Conservation (phyloP, 2,113 vertebrate genomes). For the Xenopus borealis region DNA sequence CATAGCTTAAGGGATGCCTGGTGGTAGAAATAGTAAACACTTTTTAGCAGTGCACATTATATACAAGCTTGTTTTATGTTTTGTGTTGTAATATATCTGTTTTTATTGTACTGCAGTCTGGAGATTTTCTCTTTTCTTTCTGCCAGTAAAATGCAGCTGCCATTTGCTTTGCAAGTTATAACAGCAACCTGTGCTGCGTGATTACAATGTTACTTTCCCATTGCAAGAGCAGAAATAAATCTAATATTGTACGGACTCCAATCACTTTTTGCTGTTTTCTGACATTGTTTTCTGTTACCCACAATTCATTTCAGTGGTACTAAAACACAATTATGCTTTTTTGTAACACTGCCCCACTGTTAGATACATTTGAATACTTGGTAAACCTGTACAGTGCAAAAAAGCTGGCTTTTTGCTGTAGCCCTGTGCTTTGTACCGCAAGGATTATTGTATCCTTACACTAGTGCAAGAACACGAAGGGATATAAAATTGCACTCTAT, state of each 20-base stretch:
- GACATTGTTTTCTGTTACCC: too few species aligned
- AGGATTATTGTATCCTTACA: too few species aligned
- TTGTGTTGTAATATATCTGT: conserved; percentile 34
- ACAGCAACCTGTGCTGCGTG: conserved; percentile 1
- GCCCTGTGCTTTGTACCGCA: too few species aligned
- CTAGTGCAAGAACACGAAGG: too few species aligned
- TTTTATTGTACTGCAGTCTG: conserved; percentile 31
- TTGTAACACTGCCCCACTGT: too few species aligned
- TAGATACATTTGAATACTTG: too few species aligned
- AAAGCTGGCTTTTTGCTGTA: too few species aligned
- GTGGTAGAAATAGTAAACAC: not conserved
- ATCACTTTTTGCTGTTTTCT: conserved; percentile 1
- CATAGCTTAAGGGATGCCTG: not conserved
- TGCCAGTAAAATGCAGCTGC: conserved; percentile 26
- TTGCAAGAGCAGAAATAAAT: conserved; percentile 5
- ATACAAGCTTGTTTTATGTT: conserved; percentile 25
- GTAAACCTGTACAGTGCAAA: too few species aligned
- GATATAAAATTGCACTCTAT: too few species aligned
- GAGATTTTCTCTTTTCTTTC: conserved; percentile 29
- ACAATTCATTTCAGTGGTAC: too few species aligned
- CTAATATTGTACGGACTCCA: conserved; percentile 1
- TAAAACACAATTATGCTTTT: too few species aligned
- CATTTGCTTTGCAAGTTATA: conserved; percentile 23
- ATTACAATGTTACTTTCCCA: conserved; percentile 29
- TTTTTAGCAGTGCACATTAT: conserved; percentile 24